phyloP scores from a whole-genome alignment of 2,113 vertebrate species.

The Sinosuthora webbiana region DNA sequence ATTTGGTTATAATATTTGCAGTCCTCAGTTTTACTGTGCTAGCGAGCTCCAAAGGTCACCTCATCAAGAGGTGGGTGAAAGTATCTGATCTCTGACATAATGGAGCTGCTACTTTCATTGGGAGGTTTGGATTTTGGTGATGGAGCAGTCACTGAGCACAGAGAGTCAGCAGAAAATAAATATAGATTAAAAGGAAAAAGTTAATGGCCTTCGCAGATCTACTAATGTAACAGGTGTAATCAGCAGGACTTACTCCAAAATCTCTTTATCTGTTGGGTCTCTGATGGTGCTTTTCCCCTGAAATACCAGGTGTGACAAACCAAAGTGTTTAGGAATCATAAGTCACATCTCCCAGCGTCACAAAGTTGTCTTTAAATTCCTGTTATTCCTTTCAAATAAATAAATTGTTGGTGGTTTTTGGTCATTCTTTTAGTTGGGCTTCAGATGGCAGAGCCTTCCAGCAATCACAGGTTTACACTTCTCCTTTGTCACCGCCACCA shows the following conservation, averaged over 20 bases:
- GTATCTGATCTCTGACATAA: background rate
- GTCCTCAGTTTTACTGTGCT: background rate
- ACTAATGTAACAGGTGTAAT: background rate
- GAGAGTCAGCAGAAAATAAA: background rate
- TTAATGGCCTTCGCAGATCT: background rate
- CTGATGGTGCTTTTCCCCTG: background rate
- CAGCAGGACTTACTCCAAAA: background rate
- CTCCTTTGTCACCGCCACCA: background rate
- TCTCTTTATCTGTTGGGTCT: background rate
- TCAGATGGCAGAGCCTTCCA: background rate
- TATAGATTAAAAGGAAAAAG: background rate
- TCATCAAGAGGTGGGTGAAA: background rate
- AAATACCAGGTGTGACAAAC: background rate
- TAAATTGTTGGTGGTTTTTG: accelerated
- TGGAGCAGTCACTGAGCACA: background rate
- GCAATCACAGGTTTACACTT: background rate
- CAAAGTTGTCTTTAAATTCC: background rate
- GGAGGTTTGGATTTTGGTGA: background rate
- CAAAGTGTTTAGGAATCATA: background rate
- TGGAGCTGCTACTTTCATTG: background rate
- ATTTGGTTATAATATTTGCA: background rate
- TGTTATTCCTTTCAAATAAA: background rate
- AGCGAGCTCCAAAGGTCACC: background rate
- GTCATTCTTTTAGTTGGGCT: background rate
- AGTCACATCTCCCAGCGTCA: background rate